These are phyloP conservation scores for Protobothrops flavoviridis DNA, from an alignment of 2,113 vertebrate species.

Conservation along the genomic window DNA sequence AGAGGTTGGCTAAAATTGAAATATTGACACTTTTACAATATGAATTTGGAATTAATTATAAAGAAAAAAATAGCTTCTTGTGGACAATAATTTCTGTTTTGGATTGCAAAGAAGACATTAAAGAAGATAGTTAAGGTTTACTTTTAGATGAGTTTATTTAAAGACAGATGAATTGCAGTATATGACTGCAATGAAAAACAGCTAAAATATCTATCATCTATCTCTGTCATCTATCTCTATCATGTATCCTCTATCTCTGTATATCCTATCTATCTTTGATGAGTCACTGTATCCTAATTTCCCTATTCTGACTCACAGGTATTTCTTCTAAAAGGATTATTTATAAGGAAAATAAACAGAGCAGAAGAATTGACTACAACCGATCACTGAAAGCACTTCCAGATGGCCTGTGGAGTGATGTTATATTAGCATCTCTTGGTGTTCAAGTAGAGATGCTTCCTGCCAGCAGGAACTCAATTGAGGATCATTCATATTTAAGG, in stretches of 20 bases:
- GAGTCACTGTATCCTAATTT: neutral
- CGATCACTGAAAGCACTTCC: neutral
- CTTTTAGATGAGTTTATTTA: neutral
- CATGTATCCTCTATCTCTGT: neutral
- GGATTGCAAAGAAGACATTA: neutral
- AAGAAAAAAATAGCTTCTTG: neutral
- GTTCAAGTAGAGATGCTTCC: neutral
- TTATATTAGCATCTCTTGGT: neutral
- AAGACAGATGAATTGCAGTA: neutral
- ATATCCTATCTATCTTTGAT: neutral
- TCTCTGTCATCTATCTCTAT: neutral
- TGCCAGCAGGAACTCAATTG: neutral
- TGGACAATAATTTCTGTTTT: neutral
- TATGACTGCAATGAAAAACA: neutral
- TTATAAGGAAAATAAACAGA: conserved; percentile 12
- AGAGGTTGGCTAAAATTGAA: neutral
- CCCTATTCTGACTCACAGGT: conserved; percentile 11
- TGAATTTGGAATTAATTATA: neutral
- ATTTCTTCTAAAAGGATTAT: conserved; percentile 25
- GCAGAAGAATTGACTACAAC: neutral
- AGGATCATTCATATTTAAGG: conserved; percentile 19
- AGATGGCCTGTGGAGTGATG: neutral
- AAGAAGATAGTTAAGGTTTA: neutral
- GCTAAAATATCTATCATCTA: neutral
- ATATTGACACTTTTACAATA: neutral